These are phyloP conservation scores for Athene cunicularia DNA, from an alignment of 2,113 vertebrate species.

Conservation along the genomic window DNA sequence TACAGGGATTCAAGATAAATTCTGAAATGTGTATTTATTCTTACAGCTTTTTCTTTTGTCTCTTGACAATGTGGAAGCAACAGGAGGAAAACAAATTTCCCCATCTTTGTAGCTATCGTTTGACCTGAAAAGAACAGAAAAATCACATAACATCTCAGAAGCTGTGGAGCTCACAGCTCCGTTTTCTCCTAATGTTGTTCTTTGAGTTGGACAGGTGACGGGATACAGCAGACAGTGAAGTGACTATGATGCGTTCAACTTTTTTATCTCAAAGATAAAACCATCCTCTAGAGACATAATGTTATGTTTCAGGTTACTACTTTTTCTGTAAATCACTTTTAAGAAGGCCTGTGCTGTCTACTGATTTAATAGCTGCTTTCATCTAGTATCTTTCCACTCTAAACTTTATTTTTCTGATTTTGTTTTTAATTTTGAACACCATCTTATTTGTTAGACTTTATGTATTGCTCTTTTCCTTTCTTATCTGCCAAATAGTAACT, in stretches of 20 bases:
- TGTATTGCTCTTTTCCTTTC: neutral
- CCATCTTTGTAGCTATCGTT: neutral
- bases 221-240: neutral
- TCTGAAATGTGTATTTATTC: neutral
- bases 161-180: neutral
- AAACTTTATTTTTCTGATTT: neutral
- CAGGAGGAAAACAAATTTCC: neutral
- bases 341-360: neutral
- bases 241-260: neutral
- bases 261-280: neutral
- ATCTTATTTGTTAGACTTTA: neutral
- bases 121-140: conserved; percentile 4
- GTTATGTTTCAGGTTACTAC: neutral
- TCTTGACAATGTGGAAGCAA: neutral
- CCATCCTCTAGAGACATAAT: neutral
- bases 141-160: neutral
- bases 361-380: neutral
- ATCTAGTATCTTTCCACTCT: neutral
- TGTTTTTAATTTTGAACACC: neutral
- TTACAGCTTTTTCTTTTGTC: neutral
- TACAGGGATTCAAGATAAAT: conserved; percentile 25
- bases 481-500: neutral
- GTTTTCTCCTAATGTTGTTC: neutral
- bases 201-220: neutral
- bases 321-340: neutral